Evolutionary conservation across 2,797 vertebrate genomes (phyloP), one percentile per base, ranked within the genome.

Genomic region (Scolopax bukidnonensis): DNA sequence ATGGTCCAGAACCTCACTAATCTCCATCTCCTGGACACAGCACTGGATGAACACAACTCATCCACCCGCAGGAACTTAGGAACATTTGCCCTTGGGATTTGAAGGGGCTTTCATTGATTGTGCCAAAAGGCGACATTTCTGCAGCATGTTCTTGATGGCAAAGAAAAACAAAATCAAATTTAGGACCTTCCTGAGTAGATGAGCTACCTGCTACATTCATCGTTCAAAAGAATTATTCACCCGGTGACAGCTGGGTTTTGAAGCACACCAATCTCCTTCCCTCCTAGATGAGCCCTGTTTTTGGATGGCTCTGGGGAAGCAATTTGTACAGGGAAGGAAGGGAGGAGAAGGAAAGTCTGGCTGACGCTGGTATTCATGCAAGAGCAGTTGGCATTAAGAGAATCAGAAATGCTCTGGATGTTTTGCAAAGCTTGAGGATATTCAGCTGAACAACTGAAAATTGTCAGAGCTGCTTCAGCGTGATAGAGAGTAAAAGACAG

Each of bases 161-260:
- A 79, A 87, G 57, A 63, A 86, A 91, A 84, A 48, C 68, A 88
- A 84, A 95, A 95, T 93, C 48, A 91, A 89, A 68, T 89, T 67
- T 79, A 83, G 91, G 59, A 87, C 63, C 17, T 84, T 77, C 51
- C 74, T 56, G 74, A 75, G 76, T 43, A 83, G 76, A 92, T 80
- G 90, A 94, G 84, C 82, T 89, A 85, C 60, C 33, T 71, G 38
- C 76, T 86, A 83, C 53, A 51, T 81, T 87, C 73, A 91, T 91
- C 90, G 90, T 84, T 94, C 9, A 4, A 84, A 82, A 56, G 43
- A 84, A 84, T 74, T 69, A 92, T 81, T 87, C 89, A 90, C 32
- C 51, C 0, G 1, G 54, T 87, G 73, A 92, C 80, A 91, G 83
- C 59, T 82, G 56, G 16, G 28, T 76, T 93, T 94, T 80, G 85